Evolutionary conservation across 2,113 vertebrate species (phyloP), one percentile per base, ranked within the genome.

Genomic region (Gallinago paraguaiae): DNA sequence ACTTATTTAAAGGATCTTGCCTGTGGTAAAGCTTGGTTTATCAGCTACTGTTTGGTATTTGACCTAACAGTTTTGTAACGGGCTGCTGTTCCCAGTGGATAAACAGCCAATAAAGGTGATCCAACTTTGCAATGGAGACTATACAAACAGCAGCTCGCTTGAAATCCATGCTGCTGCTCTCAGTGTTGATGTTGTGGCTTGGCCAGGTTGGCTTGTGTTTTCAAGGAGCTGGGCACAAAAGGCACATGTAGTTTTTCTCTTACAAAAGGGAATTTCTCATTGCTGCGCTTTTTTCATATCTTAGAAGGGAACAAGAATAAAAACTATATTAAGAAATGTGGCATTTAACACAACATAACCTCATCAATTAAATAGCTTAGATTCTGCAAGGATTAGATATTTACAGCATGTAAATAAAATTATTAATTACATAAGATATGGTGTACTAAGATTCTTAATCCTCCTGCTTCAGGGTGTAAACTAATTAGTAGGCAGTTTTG

Each of bases 401-500:
- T 92, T 95, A n/a, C 56, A 65, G 56, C n/a, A 13, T 61, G 53
- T 50, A 85, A 82, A 91, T 59, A 67, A 63, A 93, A 79, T 88
- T 83, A 84, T 63, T 90, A 86, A 75, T 65, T 96, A 76, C 35
- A 39, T 64, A 81, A 86, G 24, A 43, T 39, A 84, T 41, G 69
- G 69, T 94, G 94, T 92, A 60, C 76, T 59, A 74, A 86, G 68
- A 54, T 90, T 63, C 69, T 83, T 78, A 59, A 65, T 91, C 53
- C 67, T 88, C 4, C 23, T 69, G 53, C 61, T 92, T 93, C 41
- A 33, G 76, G 87, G 80, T 75, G 41, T 87, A 82, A 93, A 86
- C 43, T 86, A n/a, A 59, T 93, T 83, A 78, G 45, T 46, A 92
- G 65, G 48, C 57, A 96, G n/a, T 48, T 50, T 37, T 81, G 95